These are phyloP conservation scores for Rhaphigaster nebulosa DNA, from an alignment of 2,888 invertebrate genomes.

Conservation along the genomic window DNA sequence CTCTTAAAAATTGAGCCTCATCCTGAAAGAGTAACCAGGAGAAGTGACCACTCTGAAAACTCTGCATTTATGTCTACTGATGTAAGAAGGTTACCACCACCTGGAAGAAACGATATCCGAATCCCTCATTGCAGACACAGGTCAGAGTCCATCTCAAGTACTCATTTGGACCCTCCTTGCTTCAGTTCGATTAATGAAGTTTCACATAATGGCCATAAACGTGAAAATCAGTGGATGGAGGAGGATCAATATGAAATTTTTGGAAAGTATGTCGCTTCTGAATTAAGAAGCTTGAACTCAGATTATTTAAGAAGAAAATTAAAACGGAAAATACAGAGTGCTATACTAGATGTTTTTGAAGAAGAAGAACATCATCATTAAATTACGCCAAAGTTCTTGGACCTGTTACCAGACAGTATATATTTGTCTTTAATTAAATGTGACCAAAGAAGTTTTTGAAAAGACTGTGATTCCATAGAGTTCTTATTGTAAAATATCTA, in stretches of 20 bases:
- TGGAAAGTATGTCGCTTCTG: slow-evolving; percentile 37
- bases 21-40: slow-evolving; percentile 8
- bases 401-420: slow-evolving; percentile 19
- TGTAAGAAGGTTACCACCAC: neutral
- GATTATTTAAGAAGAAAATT: slow-evolving; percentile 43
- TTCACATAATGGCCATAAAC: slow-evolving; percentile 38
- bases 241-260: slow-evolving; percentile 41
- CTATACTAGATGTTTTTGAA: slow-evolving; percentile 32
- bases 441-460: slow-evolving; percentile 37
- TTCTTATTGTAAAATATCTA: slow-evolving; percentile 26
- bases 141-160: slow-evolving; percentile 28
- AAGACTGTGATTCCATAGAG: slow-evolving; percentile 30
- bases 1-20: slow-evolving; percentile 28
- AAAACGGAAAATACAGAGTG: slow-evolving; percentile 38
- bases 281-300: slow-evolving; percentile 31
- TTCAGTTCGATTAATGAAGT: neutral
- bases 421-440: slow-evolving; percentile 30
- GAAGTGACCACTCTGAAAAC: slow-evolving; percentile 35
- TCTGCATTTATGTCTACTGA: slow-evolving; percentile 21
- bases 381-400: neutral
- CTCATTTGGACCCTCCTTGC: slow-evolving; percentile 4
- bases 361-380: slow-evolving; percentile 40
- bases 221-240: slow-evolving; percentile 40
- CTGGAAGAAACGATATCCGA: neutral
- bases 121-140: neutral